Evolutionary conservation across 2,888 invertebrate species (phyloP).

Genomic region (Apamea crenata): DNA sequence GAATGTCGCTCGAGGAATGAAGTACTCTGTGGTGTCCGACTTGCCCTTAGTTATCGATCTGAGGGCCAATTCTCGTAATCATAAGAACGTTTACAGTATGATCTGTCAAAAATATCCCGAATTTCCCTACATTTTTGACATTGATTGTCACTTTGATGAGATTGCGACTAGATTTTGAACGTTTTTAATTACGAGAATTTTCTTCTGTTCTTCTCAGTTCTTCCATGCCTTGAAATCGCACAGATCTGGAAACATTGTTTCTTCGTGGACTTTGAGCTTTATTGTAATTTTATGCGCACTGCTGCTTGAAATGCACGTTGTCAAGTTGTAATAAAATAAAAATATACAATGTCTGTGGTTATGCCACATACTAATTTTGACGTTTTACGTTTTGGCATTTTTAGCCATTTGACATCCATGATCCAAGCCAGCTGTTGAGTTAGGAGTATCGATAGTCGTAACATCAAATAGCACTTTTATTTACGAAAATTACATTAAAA

Average conservation of each 20-base stretch:
- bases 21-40: no score
- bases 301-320: neutral
- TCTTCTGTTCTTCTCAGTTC: neutral
- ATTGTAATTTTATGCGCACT: neutral
- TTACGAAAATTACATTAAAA: neutral
- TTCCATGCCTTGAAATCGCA: neutral
- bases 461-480: neutral
- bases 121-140: no score
- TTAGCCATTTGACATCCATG: neutral
- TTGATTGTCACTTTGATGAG: no score
- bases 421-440: constrained; percentile 14
- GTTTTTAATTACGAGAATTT: no score
- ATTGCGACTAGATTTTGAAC: no score
- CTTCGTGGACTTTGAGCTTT: neutral
- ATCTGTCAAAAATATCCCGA: no score
- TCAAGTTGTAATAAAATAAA: neutral
- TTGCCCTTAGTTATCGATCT: no score
- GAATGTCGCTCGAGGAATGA: neutral
- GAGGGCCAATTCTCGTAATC: no score
- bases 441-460: neutral
- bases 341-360: neutral
- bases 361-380: constrained; percentile 22
- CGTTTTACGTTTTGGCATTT: constrained; percentile 14
- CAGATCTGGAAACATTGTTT: neutral
- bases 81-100: no score